Base-by-base conservation (phyloP, 2,888 invertebrate species). In the Frankliniella fusca region DNA sequence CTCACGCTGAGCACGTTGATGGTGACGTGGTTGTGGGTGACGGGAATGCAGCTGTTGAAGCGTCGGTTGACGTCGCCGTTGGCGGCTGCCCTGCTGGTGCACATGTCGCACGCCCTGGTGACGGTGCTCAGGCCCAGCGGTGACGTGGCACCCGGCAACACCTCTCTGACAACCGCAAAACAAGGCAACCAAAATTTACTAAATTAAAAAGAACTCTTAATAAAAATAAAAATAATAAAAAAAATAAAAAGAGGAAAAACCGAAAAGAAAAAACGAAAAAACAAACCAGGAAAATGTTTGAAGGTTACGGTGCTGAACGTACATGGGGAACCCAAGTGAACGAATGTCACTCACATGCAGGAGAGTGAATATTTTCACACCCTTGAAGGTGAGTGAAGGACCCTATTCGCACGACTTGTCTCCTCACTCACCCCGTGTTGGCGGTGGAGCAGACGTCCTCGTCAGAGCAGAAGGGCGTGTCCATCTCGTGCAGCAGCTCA, bases 401-500 rank as follows among this genome's bases (percentile, higher is more conserved):
- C 50, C 15, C 50, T 50, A 50, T 15, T 15, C 15, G 10, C 50
- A 15, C 9, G 50, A 15, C 3, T 15, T 18, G 49, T 70, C 18
- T 28, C 81, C 84, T 84, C 83, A 91, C 92, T 89, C 92, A 95
- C 87, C 94, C 94, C 1, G 92, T 90, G 86, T 96, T 96, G 12
- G 93, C 94, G 84, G 92, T 93, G 0, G 94, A 93, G 48, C 90
- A 87, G 0, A 92, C 87, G 83, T 93, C 93, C n/a, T 91, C 90
- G 48, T 93, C 92, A 0, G 92, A 90, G 86, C 93, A 90, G 7
- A 93, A 87, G 0, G 94, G 90, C 0, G 90, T 88, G 87, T 96
- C 95, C 85, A 94, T 89, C 88, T 97, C 96, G 86, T 95, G 95
- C 8, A 91, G 88, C 50, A 96, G 87, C 85, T 96, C 96, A 85